phyloP scores from a whole-genome alignment of 2,113 vertebrate species.

The Cariama cristata region DNA sequence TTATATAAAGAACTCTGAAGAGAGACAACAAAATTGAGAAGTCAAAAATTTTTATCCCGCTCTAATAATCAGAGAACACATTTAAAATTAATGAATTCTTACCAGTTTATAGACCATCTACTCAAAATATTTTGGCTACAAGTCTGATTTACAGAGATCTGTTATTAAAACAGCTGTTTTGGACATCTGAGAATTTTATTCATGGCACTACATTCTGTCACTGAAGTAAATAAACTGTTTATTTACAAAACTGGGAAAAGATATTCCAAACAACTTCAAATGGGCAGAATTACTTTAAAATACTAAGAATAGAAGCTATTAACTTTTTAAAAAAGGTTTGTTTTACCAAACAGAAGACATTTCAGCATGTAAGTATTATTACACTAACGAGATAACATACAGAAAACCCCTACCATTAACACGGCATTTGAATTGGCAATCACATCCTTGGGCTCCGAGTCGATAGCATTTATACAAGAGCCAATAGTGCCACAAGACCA shows the following conservation, averaged over 20 bases:
- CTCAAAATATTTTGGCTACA: background rate
- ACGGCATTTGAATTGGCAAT: conserved; percentile 87
- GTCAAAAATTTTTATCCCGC: background rate
- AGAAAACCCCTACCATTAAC: conserved; percentile 82
- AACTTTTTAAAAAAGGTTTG: background rate
- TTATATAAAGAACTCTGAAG: background rate
- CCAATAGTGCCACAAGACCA: conserved; percentile 94
- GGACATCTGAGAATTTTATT: background rate
- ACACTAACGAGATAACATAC: conserved; percentile 45
- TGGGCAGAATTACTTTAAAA: background rate
- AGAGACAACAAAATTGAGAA: background rate
- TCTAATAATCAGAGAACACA: background rate
- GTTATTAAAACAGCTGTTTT: background rate
- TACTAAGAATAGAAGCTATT: background rate
- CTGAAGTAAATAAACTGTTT: background rate
- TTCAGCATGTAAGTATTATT: conserved; percentile 14
- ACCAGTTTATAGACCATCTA: background rate
- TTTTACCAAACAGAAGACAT: conserved; percentile 48
- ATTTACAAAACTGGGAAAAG: background rate
- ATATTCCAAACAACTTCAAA: background rate
- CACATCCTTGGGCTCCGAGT: conserved; percentile 87
- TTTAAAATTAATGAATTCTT: background rate
- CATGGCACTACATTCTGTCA: background rate
- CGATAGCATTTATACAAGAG: conserved; percentile 89
- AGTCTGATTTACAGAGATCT: background rate